phyloP scores from a whole-genome alignment of 1,140 invertebrate species.

The Gryon sp. region DNA sequence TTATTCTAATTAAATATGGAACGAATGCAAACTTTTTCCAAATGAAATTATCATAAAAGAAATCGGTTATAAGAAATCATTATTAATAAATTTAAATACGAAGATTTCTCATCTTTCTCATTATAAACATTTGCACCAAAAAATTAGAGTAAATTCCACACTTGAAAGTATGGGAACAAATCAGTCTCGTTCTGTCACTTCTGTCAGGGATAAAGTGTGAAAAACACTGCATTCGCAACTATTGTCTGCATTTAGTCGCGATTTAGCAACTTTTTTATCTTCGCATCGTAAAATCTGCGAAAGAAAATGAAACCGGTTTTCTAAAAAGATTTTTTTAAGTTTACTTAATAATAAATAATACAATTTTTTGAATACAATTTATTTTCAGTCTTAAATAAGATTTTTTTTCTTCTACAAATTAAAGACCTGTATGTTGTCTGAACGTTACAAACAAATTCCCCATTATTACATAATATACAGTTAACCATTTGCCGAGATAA shows the following conservation, averaged over 20 bases:
- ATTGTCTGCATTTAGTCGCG: too few relatives aligned
- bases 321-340: too few relatives aligned
- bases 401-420: too few relatives aligned
- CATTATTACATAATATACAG: constrained; percentile 54
- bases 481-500: constrained; percentile 44
- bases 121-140: neutral
- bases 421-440: constrained; percentile 18
- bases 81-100: too few relatives aligned
- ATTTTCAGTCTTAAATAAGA: too few relatives aligned
- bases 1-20: too few relatives aligned
- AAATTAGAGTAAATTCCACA: constrained; percentile 39
- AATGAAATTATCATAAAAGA: constrained; percentile 11
- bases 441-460: constrained; percentile 18
- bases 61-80: constrained; percentile 14
- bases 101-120: constrained; percentile 15
- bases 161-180: constrained; percentile 42
- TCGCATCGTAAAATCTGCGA: too few relatives aligned
- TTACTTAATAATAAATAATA: too few relatives aligned
- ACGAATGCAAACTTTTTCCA: neutral
- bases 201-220: constrained; percentile 10
- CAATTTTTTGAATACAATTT: too few relatives aligned
- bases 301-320: too few relatives aligned
- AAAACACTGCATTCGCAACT: too few relatives aligned
- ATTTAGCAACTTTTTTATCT: too few relatives aligned
- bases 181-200: constrained; percentile 24